Evolutionary conservation across 2,888 invertebrate species (phyloP).

Genomic region (Oscheius sp.): DNA sequence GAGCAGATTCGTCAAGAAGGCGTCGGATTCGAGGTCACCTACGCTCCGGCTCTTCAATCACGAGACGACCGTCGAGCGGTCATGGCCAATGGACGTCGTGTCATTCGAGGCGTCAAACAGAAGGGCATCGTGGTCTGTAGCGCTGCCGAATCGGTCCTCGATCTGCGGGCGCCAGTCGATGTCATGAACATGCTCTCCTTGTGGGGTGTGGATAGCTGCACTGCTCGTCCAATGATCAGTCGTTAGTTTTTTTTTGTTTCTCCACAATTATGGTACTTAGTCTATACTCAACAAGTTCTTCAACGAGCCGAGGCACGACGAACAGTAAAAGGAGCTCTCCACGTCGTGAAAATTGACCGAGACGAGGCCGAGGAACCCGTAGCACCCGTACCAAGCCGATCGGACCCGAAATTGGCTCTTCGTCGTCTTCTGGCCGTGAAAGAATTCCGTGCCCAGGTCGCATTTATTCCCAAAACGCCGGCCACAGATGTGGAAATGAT

Average conservation of each 20-base stretch:
- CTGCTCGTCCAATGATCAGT: slow-evolving; percentile 62
- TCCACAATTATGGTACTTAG: slow-evolving; percentile 42
- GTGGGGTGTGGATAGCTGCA: slow-evolving; percentile 59
- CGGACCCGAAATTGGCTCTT: slow-evolving; percentile 17
- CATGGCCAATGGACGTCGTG: slow-evolving; percentile 57
- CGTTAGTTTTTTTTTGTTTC: slow-evolving; percentile 47
- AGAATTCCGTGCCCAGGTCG: slow-evolving; percentile 36
- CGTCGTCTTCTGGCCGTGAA: slow-evolving; percentile 31
- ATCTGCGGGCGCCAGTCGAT: slow-evolving; percentile 72
- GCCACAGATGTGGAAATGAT: too few relatives aligned
- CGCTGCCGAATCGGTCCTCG: slow-evolving; percentile 59
- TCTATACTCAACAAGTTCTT: slow-evolving; percentile 60
- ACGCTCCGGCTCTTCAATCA: slow-evolving; percentile 42
- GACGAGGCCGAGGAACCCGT: slow-evolving; percentile 5
- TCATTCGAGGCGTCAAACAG: slow-evolving; percentile 54
- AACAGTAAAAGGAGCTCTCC: slow-evolving; percentile 66
- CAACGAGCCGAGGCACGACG: slow-evolving; percentile 65
- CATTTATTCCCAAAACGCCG: slow-evolving; percentile 6
- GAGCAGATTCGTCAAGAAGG: slow-evolving; percentile 52
- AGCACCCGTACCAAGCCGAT: slow-evolving; percentile 11
- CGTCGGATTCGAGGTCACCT: slow-evolving; percentile 52
- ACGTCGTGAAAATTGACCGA: slow-evolving; percentile 42
- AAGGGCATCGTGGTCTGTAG: slow-evolving; percentile 64
- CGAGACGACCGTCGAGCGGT: slow-evolving; percentile 53
- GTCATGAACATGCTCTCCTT: slow-evolving; percentile 70